Base-by-base conservation (phyloP, 2,888 invertebrate genomes). In the Sminthurinus aureus region DNA sequence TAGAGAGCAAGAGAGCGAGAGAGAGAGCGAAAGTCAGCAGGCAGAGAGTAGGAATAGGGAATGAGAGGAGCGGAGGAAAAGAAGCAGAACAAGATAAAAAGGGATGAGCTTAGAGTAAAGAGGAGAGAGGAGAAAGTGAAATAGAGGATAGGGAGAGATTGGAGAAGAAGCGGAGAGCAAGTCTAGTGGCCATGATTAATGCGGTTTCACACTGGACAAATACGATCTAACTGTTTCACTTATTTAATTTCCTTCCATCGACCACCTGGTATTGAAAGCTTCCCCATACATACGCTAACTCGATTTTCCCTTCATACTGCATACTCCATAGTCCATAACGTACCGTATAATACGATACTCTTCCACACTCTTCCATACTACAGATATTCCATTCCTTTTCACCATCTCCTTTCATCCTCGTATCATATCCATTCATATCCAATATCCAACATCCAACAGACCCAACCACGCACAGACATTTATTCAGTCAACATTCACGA, bases 201-300 rank as follows among this genome's bases (percentile, higher is more conserved):
- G 77, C 77, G 82, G 82, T 82, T 82, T 77, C 78, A 69, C 77
- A 78, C 76, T 82, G 83, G 79, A 79, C 83, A 83, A 83, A 83
- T 83, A 79, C 79, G 79, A 83, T 83, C 83, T 83, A 78, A 83
- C 83, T 79, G 79, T 83, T 79, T 83, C 83, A 79, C 83, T 83
- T 83, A 83, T 83, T 83, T 83, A 80, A 83, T 83, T 83, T 83
- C 79, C 83, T 77, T 51, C 77, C 69, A 67, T 77, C 82, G 69
- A 77, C 82, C 82, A 82, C 77, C 77, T 82, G 82, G 78, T 71
- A 67, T 75, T 74, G 81, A 74, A 81, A 74, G 74, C 75, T 64
- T 38, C 76, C 74, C 50, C 22, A 76, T 50, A 76, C 51, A 76
- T 24, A 76, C 76, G 20, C 58, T 76, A 76, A 76, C 76, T 76